A percentile compares a stretch with the other conserved stretches of the same genome.
These are phyloP conservation scores for Pandemis heparana DNA, from an alignment of 2,888 invertebrate genomes.

Conservation along the genomic window DNA sequence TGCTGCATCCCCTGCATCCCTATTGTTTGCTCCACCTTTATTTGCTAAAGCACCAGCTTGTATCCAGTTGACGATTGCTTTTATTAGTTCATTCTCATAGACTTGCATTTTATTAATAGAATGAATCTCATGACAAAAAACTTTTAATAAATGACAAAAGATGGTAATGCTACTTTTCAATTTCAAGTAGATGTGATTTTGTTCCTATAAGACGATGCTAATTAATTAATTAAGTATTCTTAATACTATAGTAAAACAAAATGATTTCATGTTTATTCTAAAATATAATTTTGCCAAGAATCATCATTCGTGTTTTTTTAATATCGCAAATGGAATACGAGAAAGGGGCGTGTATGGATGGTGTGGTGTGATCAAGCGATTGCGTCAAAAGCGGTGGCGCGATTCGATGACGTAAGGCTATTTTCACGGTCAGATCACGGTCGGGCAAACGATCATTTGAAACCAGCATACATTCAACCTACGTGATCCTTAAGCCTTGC, in stretches of 20 bases:
- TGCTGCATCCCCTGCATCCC: slow-evolving; percentile 61
- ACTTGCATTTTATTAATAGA: slow-evolving; percentile 46
- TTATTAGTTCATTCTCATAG: slow-evolving; percentile 52
- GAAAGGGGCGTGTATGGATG: slow-evolving; percentile 33
- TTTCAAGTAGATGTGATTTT: not conserved
- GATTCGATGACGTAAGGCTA: slow-evolving; percentile 46
- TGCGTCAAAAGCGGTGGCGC: slow-evolving; percentile 45
- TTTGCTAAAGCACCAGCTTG: slow-evolving; percentile 65
- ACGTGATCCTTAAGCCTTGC: slow-evolving; percentile 27
- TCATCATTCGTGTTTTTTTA: not conserved
- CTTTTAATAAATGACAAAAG: slow-evolving; percentile 16
- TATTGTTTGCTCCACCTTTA: slow-evolving; percentile 64
- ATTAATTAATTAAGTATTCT: too few species aligned
- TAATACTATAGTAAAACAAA: not conserved
- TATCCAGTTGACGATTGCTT: slow-evolving; percentile 54
- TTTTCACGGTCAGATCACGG: slow-evolving; percentile 46
- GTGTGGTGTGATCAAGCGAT: slow-evolving; percentile 29
- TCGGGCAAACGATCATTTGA: slow-evolving; percentile 43
- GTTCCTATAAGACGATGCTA: not conserved
- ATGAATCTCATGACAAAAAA: slow-evolving; percentile 31
- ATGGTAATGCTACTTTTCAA: slow-evolving; percentile 3
- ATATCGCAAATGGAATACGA: slow-evolving; percentile 6
- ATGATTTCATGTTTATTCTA: not conserved
- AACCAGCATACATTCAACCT: slow-evolving; percentile 40
- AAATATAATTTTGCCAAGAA: not conserved